Evolutionary conservation across 2,797 vertebrate genomes (phyloP), one percentile per base, ranked within the genome.

Genomic region (Hippocampus kuda): DNA sequence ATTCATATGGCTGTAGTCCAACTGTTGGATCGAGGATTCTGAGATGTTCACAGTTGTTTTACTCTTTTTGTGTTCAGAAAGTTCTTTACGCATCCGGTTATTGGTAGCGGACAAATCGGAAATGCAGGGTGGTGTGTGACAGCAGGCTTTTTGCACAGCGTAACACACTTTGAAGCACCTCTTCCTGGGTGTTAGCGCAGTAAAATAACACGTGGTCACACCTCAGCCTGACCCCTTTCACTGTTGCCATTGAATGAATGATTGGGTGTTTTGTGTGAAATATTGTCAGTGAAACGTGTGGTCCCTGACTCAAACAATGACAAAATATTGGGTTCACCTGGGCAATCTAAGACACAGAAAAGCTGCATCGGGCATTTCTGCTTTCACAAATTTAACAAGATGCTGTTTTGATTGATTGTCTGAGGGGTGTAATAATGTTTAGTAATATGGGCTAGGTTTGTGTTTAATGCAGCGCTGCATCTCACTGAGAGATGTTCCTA

Each of bases 161-260:
- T 65, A n/a, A 15, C 48, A 65, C 61, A 69, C 59, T 84, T 83
- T 88, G 75, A 83, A 81, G 76, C 38, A 10, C 69, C 70, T 75
- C 75, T 79, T 77, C 70, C 67, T 51, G 68, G 68, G 75, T 76
- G 75, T 79, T 68, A 73, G 77, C 76, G 75, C 76, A 83, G 81
- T 88, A 86, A 84, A 70, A 72, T 72, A 84, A 82, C 84, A 79
- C 77, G 75, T 84, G 75, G 73, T 76, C 72, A 68, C 72, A 72
- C 70, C 70, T 81, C 70, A 75, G 70, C 62, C 64, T 70, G 57
- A 70, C 56, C 34, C 59, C 60, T 49, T 51, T 66, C 53, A 53
- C n/a, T 18, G n/a, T 18, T 24, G 34, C 48, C 30, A n/a, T 46
- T 34, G 8, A 38, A 27, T 22, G 27, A 66, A 66, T n/a, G 27